Base-by-base conservation (phyloP, 2,113 vertebrate species). In the Phalacrocorax brasilianus region DNA sequence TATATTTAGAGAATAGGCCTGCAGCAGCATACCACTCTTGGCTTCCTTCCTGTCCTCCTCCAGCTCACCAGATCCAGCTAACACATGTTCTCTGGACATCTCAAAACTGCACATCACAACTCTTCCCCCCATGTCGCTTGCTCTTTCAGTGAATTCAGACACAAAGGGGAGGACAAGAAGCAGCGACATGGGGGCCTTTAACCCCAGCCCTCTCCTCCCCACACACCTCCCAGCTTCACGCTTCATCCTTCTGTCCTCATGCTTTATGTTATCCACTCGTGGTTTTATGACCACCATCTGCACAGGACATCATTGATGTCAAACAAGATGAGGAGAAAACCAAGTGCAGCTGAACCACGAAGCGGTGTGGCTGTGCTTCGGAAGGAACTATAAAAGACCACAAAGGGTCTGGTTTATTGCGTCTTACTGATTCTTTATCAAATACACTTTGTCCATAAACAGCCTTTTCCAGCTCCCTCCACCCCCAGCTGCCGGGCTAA, bases 181-280 rank as follows among this genome's bases (percentile, higher is more conserved):
- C 42, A 49, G 50, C 0, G 3, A 30, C 13, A 1, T 0, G 9
- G 26, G 33, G 15, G 12, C 11, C 2, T 38, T 70, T 30, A n/a
- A 70, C 30, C 38, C 22, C 75, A 68, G 62, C 22, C 18, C 66
- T 56, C 44, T 78, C 40, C 44, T 67, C 56, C 76, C 65, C 65
- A 13, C 23, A 7, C 5, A 44, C 27, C 26, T 44, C 56, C 23
- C 61, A 56, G 70, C 40, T 47, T 63, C 56, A 68, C 0, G 0
- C 49, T 62, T 33, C 10, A 18, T 52, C 52, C 38, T 73, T 45
- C 73, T 68, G 27, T 33, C 71, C 63, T 53, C 3, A 0, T 42
- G 47, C 35, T 88, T 50, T n/a, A 28, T 21, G 33, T 42, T 21
- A 56, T 3, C 63, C 14, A 14, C n/a, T 23, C 0, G 0, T 1